These are phyloP conservation scores for Galago senegalensis DNA, from an alignment of 2,797 vertebrate genomes.

Conservation along the genomic window DNA sequence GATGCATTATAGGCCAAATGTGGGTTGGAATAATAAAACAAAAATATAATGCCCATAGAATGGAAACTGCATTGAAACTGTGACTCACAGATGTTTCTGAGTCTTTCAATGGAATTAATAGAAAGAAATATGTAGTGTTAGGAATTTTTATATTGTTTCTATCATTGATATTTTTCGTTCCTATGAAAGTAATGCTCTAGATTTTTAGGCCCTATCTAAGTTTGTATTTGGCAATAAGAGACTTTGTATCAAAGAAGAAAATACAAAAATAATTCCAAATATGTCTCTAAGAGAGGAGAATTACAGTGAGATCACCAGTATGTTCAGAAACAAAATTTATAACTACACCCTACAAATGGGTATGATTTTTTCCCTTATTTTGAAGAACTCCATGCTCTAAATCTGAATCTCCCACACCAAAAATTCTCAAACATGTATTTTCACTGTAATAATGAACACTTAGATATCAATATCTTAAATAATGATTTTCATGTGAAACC, in stretches of 20 bases:
- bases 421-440: slow-evolving; percentile 27
- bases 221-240: slow-evolving; percentile 27
- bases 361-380: background rate
- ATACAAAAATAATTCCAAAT: slow-evolving; percentile 21
- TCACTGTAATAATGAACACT: background rate
- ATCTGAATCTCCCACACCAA: slow-evolving; percentile 34
- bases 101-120: background rate
- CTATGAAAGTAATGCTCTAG: background rate
- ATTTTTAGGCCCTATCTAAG: slow-evolving; percentile 49
- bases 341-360: background rate
- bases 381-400: slow-evolving; percentile 9
- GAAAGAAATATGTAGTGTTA: background rate
- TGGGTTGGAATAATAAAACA: slow-evolving; percentile 21
- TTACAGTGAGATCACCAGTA: background rate
- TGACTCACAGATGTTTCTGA: background rate
- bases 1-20: background rate
- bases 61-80: background rate
- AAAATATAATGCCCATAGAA: background rate
- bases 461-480: background rate
- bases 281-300: slow-evolving; percentile 33
- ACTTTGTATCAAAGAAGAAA: slow-evolving; percentile 57
- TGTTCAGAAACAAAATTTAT: background rate
- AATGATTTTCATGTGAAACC: slow-evolving; percentile 13
- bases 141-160: slow-evolving; percentile 30
- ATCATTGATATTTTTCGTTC: slow-evolving; percentile 18